Evolutionary conservation across 1,140 invertebrate species (phyloP), one percentile per base, ranked within the genome.

Genomic region (Potamilus streckersoni): DNA sequence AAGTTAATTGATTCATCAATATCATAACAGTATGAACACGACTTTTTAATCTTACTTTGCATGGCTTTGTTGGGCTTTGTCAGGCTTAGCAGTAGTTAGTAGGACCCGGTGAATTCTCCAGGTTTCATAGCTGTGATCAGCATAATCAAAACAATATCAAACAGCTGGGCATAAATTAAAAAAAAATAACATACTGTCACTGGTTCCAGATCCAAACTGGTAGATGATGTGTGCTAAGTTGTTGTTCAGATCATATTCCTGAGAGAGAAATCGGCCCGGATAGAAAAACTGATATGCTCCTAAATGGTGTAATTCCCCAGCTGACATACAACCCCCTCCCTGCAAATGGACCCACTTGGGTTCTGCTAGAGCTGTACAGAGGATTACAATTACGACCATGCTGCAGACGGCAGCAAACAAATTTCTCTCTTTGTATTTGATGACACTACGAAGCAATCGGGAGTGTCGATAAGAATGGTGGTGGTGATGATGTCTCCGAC

Each of bases 61-160:
- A 23, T 23, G 23, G 23, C 23, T 23, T 23, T 23, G 23, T 23
- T 23, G 23, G 23, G 23, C 23, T 23, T 23, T 23, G 23, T 23
- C 23, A 23, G 23, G 23, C 23, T 23, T 23, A 23, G 23, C 23
- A n/a, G n/a, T n/a, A n/a, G n/a, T n/a, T n/a, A n/a, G n/a, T n/a
- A n/a, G n/a, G n/a, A n/a, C n/a, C n/a, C n/a, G 23, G 23, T 23
- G 23, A 23, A 23, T 23, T 85, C 31, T 85, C 87, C 56, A 90
- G 73, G 68, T 89, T 88, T n/a, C 82, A 88, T 81, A 16, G 83
- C 77, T 74, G 86, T 86, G 81, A 90, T 85, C 64, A 90, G 75
- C 20, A 84, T 69, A 17, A 88, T 87, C 68, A 84, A 84, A 85
- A 81, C 31, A 84, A 80, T 16, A 86, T 90, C 14, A 90, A 86